Percentiles rank a stretch among this genome's conserved stretches.
Evolutionary conservation across 2,113 vertebrate species (phyloP).

Genomic region (Casuarius casuarius): DNA sequence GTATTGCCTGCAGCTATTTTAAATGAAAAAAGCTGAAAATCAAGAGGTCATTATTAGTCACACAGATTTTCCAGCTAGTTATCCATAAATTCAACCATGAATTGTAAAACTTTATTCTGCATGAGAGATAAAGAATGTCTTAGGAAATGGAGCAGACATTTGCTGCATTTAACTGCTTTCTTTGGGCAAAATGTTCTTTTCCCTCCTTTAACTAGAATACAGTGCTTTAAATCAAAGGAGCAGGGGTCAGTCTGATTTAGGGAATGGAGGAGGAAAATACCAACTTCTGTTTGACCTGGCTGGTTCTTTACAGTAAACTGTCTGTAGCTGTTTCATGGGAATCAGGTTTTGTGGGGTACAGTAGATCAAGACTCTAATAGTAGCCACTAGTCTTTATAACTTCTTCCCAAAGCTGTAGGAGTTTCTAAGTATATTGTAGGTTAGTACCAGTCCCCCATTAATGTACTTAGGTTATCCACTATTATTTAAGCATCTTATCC

Average conservation of each 20-base stretch:
- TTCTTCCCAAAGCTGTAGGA: neutral
- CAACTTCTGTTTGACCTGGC: neutral
- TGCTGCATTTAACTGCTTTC: neutral
- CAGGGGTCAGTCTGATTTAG: neutral
- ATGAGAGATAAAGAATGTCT: neutral
- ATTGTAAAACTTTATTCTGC: neutral
- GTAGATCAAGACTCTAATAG: neutral
- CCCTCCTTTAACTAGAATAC: neutral
- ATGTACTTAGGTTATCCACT: conserved; percentile 15
- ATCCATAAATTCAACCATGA: neutral
- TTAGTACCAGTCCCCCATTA: neutral
- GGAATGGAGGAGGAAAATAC: neutral
- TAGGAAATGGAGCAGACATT: neutral
- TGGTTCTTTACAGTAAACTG: neutral
- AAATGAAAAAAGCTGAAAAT: neutral
- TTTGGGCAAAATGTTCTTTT: neutral
- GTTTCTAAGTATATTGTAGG: neutral
- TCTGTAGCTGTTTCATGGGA: neutral
- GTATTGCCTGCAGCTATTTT: neutral
- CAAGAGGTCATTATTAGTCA: neutral
- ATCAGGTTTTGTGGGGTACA: neutral
- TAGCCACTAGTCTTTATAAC: neutral
- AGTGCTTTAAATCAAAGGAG: neutral
- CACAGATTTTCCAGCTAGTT: neutral
- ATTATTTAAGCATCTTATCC: neutral